Base-by-base conservation (phyloP, 2,797 vertebrate genomes). In the Malacoraja senta region DNA sequence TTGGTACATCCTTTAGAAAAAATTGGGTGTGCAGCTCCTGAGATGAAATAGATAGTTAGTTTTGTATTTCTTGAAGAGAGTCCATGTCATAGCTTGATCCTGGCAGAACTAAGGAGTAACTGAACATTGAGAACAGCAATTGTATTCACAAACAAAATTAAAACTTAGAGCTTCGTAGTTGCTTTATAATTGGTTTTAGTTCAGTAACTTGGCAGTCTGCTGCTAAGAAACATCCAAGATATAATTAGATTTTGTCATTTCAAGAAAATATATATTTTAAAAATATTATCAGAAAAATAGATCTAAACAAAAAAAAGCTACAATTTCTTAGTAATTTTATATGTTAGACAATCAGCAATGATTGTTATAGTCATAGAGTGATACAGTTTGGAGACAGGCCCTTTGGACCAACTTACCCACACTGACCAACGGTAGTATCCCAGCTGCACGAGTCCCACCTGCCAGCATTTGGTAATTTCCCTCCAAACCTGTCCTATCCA, bases 221-320 rank as follows among this genome's bases (percentile, higher is more conserved):
- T 81, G 79, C 17, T 81, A 58, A 61, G 26, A 26, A 63, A n/a
- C 38, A 26, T 24, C 53, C 17, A 1, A 44, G n/a, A 63, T 65
- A 12, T 44, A 44, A 61, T 58, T 21, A 88, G 83, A 12, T 61
- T 61, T 88, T 6, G 17, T 65, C n/a, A 17, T n/a, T 61, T 61
- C 83, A 88, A 86, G 12, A 83, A 81, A 86, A 86, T 21, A 72
- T 21, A 86, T 61, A 26, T 86, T n/a, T n/a, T 86, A n/a, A 63
- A 86, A 86, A 84, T 7, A 84, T 58, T 61, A 53, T 0, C 81
- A 84, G 8, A 61, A 86, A 61, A 29, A 24, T 58, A 61, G 83
- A n/a, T 29, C 26, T 63, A 86, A 26, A 19, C 24, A 83, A 83
- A 81, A 58, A 3, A 26, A 86, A 86, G 26, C 13, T 13, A n/a